Percentiles rank a stretch among this genome's conserved stretches.
Conservation (phyloP, 2,113 vertebrate genomes). For the cattle (Bos taurus) region ARS-UCD2.0 NC_037345.1:5768001-5768500, state of each 20-base stretch:
- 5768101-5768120: neutral
- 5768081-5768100: neutral
- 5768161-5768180: neutral
- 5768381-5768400: neutral
- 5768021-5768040: neutral
- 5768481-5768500: neutral
- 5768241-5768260: neutral
- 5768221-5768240: neutral
- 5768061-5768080: neutral
- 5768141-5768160: neutral
- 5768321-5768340: neutral
- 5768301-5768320: neutral
- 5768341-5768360: neutral
- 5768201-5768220: neutral
- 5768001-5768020: neutral
- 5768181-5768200: neutral
- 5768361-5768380: neutral
- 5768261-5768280: neutral
- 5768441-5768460: neutral
- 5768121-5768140: neutral
- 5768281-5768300: fast-evolving
- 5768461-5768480: neutral
- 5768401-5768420: neutral
- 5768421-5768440: neutral
- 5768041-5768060: neutral